Evolutionary conservation across 2,888 invertebrate genomes (phyloP), one percentile per base, ranked within the genome.

Genomic region (Argynnis bischoffii): DNA sequence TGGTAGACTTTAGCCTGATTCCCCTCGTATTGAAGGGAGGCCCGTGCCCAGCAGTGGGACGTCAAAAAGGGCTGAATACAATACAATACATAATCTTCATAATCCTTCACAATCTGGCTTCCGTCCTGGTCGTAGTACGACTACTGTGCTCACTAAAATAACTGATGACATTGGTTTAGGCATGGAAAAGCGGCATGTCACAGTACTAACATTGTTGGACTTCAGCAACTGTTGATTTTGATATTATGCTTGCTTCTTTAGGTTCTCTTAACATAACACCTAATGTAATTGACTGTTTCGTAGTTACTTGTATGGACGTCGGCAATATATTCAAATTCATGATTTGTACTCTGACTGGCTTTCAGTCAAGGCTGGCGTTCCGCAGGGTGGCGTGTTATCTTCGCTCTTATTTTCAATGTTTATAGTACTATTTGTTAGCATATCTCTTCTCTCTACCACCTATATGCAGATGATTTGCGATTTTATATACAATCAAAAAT

Each of bases 71-170:
- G n/a, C n/a, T n/a, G n/a, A n/a, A n/a, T n/a, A n/a, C n/a, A n/a
- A n/a, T n/a, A n/a, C n/a, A n/a, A n/a, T n/a, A n/a, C 18, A 18
- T 18, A 18, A 18, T 18, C 55, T 64, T 6, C 48, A 65, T 2
- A 53, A n/a, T 26, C 53, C 63, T 6, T 64, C 55, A 16, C 66
- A 69, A 54, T 66, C 66, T 14, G 66, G 60, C 1, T 69, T 63
- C 31, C 63, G 54, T 35, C 6, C 63, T 15, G 54, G 69, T 13
- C 69, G 64, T 21, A 67, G 48, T 55, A 60, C 60, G 26, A 31
- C 60, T 55, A 63, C 60, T 55, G 51, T 64, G n/a, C 26, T 63
- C 2, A n/a, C 54, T 16, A 67, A 61, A 41, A 26, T 67, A 41
- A 67, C 63, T 5, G 61, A 67, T 21, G 63, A 67, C 46, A 41